Base-by-base conservation (phyloP, 2,797 vertebrate genomes). In the Xiphorhynchus erythropygius region DNA sequence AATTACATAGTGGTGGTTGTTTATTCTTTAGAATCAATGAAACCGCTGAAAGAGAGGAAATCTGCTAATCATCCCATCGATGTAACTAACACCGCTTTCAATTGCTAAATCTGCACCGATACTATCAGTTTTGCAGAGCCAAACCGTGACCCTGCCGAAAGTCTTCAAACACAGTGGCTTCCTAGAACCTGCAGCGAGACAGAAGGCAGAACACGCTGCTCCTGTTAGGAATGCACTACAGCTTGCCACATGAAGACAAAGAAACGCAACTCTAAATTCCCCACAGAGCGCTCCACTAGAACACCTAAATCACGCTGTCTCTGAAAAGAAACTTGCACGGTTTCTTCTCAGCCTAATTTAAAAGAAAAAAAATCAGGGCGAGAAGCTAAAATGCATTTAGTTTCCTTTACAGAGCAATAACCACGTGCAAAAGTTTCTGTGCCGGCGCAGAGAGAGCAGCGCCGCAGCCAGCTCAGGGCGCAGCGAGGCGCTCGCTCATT, bases 201-300 rank as follows among this genome's bases (percentile, higher is more conserved):
- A 77, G 62, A 90, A 78, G 89, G 82, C 82, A 81, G 84, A 67
- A 73, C 74, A 82, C 25, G 49, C 88, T 39, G 59, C 52, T 80
- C 30, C 68, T 84, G 77, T 76, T 65, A 90, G 85, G 83, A 93
- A 93, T 4, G 77, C 82, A n/a, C 12, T 19, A 37, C 75, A 35
- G 87, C 75, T 91, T 76, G 28, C 69, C 85, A 25, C 76, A 87
- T 2, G 46, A 46, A 84, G 86, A 96, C 94, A 96, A 95, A 95
- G 95, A 86, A 94, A 93, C 12, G 3, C 57, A 71, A 35, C 28
- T 47, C 52, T 14, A 18, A 80, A 73, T 44, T 47, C 39, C 42
- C 16, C 28, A 7, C 32, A 4, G 17, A 11, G 47, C 42, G 12
- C 28, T 44, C 37, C 55, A 49, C 28, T 41, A 9, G 12, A 78